phyloP scores from a whole-genome alignment of 2,797 vertebrate genomes.

The Podarcis siculus region DNA sequence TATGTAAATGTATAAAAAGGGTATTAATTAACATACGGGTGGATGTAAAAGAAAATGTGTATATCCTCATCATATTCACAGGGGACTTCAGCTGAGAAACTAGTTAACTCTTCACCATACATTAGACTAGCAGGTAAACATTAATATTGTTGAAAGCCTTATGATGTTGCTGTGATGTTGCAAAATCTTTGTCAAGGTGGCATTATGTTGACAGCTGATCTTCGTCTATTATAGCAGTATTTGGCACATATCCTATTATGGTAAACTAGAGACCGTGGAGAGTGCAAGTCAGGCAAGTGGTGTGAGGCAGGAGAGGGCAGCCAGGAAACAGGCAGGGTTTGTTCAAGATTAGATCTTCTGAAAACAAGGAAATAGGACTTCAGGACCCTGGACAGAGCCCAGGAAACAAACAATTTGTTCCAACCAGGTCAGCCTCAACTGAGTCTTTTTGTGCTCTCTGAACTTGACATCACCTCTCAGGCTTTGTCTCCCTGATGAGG shows the following conservation, averaged over 20 bases:
- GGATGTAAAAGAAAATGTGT: neutral
- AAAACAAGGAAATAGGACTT: neutral
- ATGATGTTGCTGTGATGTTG: neutral
- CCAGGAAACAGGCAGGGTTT: neutral
- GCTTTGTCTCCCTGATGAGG: neutral
- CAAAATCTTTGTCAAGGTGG: neutral
- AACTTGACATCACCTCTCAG: neutral
- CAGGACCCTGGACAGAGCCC: constrained; percentile 11
- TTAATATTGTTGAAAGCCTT: neutral
- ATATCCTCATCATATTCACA: neutral
- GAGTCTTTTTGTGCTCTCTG: neutral
- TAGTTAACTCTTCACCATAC: neutral
- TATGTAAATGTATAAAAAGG: neutral
- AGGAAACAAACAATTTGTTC: too few species aligned
- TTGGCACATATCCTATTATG: neutral
- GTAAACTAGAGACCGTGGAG: neutral
- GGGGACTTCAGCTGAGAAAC: neutral
- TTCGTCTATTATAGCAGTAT: neutral
- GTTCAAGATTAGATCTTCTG: neutral
- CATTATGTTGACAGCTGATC: neutral
- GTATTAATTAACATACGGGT: neutral
- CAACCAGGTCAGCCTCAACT: too few species aligned
- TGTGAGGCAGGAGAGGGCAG: neutral
- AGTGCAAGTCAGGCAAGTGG: too few species aligned
- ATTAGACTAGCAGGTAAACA: neutral